These are phyloP conservation scores for Stenchaetothrips biformis DNA, from an alignment of 2,888 invertebrate genomes.

Conservation along the genomic window DNA sequence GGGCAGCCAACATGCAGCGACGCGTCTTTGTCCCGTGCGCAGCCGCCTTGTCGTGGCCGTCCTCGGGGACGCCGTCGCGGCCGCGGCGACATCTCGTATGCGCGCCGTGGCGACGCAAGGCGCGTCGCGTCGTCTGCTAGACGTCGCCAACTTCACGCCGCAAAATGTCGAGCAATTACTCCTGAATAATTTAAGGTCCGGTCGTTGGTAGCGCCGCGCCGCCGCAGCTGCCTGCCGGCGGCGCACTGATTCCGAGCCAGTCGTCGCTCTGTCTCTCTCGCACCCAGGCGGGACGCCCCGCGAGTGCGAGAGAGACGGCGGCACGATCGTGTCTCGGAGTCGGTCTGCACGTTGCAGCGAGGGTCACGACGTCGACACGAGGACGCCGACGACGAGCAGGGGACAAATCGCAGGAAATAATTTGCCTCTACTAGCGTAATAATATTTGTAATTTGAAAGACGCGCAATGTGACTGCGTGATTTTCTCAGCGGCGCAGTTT, in stretches of 20 bases:
- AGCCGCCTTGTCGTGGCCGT: background rate
- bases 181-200: constrained; percentile 17
- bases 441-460: constrained; percentile 20
- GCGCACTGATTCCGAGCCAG: too few species aligned
- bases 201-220: background rate
- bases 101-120: background rate
- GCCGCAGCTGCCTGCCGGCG: too few species aligned
- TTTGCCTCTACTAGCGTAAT: constrained; percentile 17
- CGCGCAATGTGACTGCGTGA: background rate
- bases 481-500: background rate
- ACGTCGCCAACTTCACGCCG: constrained; percentile 17
- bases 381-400: too few species aligned
- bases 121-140: background rate
- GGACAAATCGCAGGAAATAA: constrained; percentile 19
- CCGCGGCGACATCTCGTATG: constrained; percentile 2
- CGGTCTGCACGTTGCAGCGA: background rate
- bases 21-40: background rate
- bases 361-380: background rate
- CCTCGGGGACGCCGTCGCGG: background rate
- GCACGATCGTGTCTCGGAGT: too few species aligned
- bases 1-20: too few species aligned
- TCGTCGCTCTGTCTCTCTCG: too few species aligned
- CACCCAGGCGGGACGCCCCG: too few species aligned
- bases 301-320: too few species aligned
- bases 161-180: constrained; percentile 22